Conservation (phyloP, 2,113 vertebrate genomes). For the Ciconia boyciana region DNA sequence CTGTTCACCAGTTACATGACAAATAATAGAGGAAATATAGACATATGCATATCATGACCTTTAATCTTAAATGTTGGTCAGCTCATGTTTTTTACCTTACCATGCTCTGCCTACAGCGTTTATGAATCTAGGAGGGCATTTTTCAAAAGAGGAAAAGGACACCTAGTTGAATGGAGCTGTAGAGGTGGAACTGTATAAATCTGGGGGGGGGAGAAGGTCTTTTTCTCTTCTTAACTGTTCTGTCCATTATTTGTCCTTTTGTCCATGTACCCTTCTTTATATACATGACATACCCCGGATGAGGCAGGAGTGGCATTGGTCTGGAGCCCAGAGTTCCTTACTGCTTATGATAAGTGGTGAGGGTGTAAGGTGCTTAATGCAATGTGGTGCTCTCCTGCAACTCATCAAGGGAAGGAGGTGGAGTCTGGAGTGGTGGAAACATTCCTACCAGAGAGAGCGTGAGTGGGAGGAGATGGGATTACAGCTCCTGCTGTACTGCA, state of each 20-base stretch:
- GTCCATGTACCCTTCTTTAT: background rate
- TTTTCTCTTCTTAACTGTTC: background rate
- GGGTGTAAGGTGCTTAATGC: background rate
- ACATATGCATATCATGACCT: background rate
- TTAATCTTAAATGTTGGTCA: background rate
- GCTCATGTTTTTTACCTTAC: background rate
- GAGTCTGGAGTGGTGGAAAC: background rate
- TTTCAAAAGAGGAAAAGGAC: background rate
- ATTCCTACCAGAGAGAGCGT: background rate
- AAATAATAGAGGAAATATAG: background rate
- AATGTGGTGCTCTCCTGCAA: background rate
- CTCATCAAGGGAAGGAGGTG: background rate
- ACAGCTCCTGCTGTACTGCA: background rate
- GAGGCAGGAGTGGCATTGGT: background rate
- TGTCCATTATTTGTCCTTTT: background rate
- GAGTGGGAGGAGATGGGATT: background rate
- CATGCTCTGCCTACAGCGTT: background rate
- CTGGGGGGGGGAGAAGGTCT: no score
- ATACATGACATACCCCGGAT: accelerated
- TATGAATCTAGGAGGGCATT: background rate
- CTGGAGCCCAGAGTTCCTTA: background rate
- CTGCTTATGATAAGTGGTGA: background rate
- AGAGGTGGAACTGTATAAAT: background rate
- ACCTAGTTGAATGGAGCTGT: background rate
- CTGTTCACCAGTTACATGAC: background rate